These are phyloP conservation scores for Dryobotodes eremita DNA, from an alignment of 2,888 invertebrate species.

Conservation along the genomic window DNA sequence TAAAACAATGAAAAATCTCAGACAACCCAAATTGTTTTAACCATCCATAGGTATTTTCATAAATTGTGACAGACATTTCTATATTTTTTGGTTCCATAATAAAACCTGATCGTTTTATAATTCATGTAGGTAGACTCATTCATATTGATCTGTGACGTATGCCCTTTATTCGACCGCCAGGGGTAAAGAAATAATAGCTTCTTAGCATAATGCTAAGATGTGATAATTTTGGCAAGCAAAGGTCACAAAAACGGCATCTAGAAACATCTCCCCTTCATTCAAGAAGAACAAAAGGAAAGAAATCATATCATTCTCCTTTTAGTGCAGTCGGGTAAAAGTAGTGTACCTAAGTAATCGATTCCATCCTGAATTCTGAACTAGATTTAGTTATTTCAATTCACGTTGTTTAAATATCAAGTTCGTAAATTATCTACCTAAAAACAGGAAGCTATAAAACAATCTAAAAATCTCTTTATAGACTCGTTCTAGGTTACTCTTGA, in stretches of 20 bases:
- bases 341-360: not conserved
- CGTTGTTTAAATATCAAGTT: not conserved
- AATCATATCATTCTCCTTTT: not conserved
- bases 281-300: not conserved
- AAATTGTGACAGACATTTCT: not conserved
- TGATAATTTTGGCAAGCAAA: not conserved
- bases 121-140: not conserved
- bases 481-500: conserved; percentile 32
- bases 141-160: not conserved
- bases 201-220: not conserved
- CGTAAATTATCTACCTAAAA: not conserved
- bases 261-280: not conserved
- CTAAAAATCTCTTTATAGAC: conserved; percentile 8
- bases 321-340: not conserved
- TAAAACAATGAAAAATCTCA: not conserved
- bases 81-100: not conserved
- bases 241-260: not conserved
- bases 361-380: not conserved
- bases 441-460: conserved; percentile 8
- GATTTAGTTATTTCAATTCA: not conserved
- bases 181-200: not conserved
- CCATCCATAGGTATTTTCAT: not conserved
- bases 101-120: not conserved
- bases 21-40: not conserved
- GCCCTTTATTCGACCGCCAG: not conserved